phyloP scores from a whole-genome alignment of 2,888 invertebrate genomes.

The Acleris literana region DNA sequence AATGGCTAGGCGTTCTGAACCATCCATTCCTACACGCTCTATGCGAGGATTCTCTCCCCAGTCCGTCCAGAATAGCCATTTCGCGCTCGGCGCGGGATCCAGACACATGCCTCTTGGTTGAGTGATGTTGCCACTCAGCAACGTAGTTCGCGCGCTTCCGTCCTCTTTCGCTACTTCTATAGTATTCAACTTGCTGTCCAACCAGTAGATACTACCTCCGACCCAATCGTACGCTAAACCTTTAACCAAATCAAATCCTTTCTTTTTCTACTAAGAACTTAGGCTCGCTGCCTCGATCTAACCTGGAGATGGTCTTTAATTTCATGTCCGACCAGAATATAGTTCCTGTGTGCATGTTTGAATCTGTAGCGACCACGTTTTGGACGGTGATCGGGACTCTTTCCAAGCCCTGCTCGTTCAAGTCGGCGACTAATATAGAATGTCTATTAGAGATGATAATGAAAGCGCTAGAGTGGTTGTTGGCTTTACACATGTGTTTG shows the following conservation, averaged over 20 bases:
- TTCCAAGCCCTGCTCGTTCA: conserved; percentile 94
- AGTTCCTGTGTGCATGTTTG: conserved; percentile 96
- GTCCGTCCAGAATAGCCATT: conserved; percentile 99
- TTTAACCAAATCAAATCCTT: conserved; percentile 97
- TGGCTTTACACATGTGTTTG: conserved; percentile 95
- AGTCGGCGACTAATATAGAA: conserved; percentile 94
- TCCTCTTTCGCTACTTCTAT: conserved; percentile 96
- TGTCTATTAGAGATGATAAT: conserved; percentile 97
- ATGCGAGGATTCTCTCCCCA: conserved; percentile 99
- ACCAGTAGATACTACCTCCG: conserved; percentile 97
- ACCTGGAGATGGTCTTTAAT: conserved; percentile 94
- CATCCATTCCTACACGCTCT: conserved; percentile 98
- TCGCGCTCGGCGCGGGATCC: conserved; percentile 94
- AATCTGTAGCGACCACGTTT: conserved; percentile 98
- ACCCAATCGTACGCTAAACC: conserved; percentile 99
- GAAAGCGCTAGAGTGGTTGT: conserved; percentile 95
- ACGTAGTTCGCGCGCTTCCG: conserved; percentile 91
- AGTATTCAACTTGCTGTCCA: conserved; percentile 96
- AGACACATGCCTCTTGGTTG: conserved; percentile 98
- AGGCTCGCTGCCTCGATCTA: conserved; percentile 93
- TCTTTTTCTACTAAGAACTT: conserved; percentile 92
- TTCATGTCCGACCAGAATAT: conserved; percentile 99
- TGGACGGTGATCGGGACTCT: conserved; percentile 96
- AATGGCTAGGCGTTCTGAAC: conserved; percentile 91
- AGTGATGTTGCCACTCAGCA: conserved; percentile 96